phyloP scores from a whole-genome alignment of 2,113 vertebrate genomes.

The Eira barbara region DNA sequence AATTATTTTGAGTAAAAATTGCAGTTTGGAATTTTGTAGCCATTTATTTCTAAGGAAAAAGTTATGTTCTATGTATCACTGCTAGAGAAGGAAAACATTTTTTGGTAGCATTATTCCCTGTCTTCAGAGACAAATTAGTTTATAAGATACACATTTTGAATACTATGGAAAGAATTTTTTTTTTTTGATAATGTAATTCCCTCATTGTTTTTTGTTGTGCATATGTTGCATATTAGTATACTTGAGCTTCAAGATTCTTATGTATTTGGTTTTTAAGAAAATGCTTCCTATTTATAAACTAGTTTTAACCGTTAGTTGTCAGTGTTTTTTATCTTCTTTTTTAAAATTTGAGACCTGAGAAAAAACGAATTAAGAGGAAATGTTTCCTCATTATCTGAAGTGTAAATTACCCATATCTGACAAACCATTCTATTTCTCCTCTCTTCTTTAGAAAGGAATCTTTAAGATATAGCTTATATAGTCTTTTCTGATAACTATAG shows the following conservation, averaged over 20 bases:
- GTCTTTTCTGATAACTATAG: not conserved
- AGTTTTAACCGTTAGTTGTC: constrained; percentile 10
- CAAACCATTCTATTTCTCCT: constrained; percentile 7
- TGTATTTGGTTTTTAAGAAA: constrained; percentile 36
- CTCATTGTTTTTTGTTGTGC: constrained; percentile 9
- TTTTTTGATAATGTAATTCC: not conserved
- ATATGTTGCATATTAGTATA: constrained; percentile 16
- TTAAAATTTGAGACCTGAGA: constrained; percentile 43
- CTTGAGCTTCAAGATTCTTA: not conserved
- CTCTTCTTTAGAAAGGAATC: constrained; percentile 44
- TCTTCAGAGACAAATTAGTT: not conserved
- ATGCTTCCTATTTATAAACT: constrained; percentile 27
- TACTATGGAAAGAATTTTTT: not conserved
- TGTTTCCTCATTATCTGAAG: constrained; percentile 12
- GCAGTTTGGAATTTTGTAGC: constrained; percentile 15
- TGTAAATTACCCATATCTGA: constrained; percentile 43
- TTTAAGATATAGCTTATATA: not conserved
- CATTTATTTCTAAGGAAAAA: not conserved
- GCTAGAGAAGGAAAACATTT: constrained; percentile 20
- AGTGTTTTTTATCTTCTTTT: constrained; percentile 19
- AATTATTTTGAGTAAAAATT: constrained; percentile 24
- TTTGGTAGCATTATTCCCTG: not conserved
- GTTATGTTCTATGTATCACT: not conserved
- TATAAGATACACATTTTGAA: constrained; percentile 48
- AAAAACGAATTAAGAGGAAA: constrained; percentile 50